Percentiles rank a stretch among this genome's conserved stretches.
These are phyloP conservation scores for Acrocephalus arundinaceus DNA, from an alignment of 2,113 vertebrate genomes.

Conservation along the genomic window DNA sequence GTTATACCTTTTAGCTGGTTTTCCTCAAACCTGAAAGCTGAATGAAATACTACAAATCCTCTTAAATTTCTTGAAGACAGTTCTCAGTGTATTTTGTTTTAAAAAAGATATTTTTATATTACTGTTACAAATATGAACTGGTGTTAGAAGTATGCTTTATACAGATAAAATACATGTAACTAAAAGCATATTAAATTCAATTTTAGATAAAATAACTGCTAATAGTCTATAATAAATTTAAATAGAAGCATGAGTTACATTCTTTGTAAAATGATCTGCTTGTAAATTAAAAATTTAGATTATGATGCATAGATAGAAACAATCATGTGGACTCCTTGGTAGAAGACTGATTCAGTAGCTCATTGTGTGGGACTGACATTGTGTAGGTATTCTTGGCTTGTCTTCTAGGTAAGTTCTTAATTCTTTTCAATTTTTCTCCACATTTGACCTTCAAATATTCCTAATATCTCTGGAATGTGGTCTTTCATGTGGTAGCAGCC, in stretches of 20 bases:
- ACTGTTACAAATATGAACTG: neutral
- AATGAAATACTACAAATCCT: neutral
- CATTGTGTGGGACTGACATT: neutral
- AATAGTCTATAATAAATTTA: neutral
- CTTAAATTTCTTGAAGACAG: neutral
- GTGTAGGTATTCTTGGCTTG: neutral
- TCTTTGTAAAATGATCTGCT: neutral
- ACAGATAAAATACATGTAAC: neutral
- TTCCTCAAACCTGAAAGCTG: neutral
- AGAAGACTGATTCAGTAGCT: neutral
- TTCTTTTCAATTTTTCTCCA: neutral
- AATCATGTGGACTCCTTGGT: neutral
- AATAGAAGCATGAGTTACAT: neutral
- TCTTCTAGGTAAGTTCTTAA: neutral
- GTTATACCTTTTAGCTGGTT: neutral
- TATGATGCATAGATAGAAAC: neutral
- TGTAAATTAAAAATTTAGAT: neutral
- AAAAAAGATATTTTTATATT: neutral
- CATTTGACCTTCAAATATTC: neutral
- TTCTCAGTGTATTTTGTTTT: neutral
- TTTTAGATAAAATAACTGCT: neutral
- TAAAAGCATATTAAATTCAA: neutral
- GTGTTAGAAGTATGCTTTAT: neutral
- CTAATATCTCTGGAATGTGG: accelerated
- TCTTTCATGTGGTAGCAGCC: neutral